Evolutionary conservation across 2,797 vertebrate species (phyloP), one percentile per base, ranked within the genome.

Genomic region (Calcarius lapponicus): DNA sequence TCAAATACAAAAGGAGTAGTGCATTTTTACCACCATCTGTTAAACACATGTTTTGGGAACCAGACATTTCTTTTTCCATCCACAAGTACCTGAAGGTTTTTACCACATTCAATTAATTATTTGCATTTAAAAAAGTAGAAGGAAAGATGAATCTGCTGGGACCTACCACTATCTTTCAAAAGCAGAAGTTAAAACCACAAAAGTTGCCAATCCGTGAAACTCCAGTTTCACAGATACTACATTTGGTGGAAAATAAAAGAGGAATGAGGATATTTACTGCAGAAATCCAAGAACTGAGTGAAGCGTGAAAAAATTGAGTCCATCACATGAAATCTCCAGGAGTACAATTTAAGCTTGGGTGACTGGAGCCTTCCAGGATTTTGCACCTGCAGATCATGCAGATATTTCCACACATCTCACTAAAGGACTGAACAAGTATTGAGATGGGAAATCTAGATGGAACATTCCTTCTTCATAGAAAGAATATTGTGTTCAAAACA

Each of bases 41-140:
- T 80, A 32, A 84, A 73, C 56, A 62, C 25, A 22, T 32, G 18
- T 78, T 91, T 92, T 86, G 75, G 62, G 61, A 93, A 93, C 14
- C 25, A 87, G 43, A 48, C 4, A 4, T 48, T 91, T 75, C 24
- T 79, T 91, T 75, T 80, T 69, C 38, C 57, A 76, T 78, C 21
- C 48, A 43, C 11, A 65, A 36, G 64, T 70, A 73, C 17, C 42
- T 57, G 21, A n/a, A 20, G 9, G 4, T 28, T 78, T 95, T 92
- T 40, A 10, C 32, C 18, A 14, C 24, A 40, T 81, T 64, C 58
- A 72, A n/a, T 79, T 61, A 57, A 29, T 84, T 82, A 58, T 73
- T 92, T 91, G 45, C 11, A 28, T 90, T 87, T 94, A 53, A 28
- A 70, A 87, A 54, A 19, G 26, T 74, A 80, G 58, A 50, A 29